phyloP scores from a whole-genome alignment of 2,888 invertebrate species.

The Meganola albula region DNA sequence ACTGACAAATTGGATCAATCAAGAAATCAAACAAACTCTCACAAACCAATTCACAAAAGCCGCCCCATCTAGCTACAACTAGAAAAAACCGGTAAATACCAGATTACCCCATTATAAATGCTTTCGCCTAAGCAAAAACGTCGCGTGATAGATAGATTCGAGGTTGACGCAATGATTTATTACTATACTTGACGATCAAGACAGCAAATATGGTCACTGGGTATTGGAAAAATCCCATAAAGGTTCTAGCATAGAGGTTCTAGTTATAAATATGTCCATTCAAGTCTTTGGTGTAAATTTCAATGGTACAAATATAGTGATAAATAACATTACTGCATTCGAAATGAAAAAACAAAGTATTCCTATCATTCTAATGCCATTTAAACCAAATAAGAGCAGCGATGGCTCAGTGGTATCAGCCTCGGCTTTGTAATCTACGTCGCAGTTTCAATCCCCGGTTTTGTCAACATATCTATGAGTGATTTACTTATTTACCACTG shows the following conservation, averaged over 20 bases:
- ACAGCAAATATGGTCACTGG: conserved; percentile 18
- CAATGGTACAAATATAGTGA: conserved; percentile 20
- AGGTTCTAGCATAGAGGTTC: conserved; percentile 13
- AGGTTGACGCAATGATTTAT: conserved; percentile 32
- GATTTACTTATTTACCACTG: no score
- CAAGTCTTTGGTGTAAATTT: conserved; percentile 10
- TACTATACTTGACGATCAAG: conserved; percentile 15
- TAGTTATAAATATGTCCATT: conserved; percentile 24
- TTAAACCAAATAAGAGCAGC: no score
- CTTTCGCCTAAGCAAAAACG: conserved; percentile 32
- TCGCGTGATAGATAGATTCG: conserved; percentile 30
- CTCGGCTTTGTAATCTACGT: no score
- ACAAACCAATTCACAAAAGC: no score
- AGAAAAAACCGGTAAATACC: conserved; percentile 23
- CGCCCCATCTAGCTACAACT: conserved; percentile 9
- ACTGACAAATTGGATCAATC: no score
- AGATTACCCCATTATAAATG: conserved; percentile 25
- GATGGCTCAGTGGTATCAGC: no score
- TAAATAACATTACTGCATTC: not conserved
- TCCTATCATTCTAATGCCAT: no score
- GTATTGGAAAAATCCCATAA: conserved; percentile 19
- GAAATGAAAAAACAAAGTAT: no score
- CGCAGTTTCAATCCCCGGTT: no score
- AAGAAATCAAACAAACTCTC: no score
- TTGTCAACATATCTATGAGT: no score